Base-by-base conservation (phyloP, 2,113 vertebrate species). In the Malurus alboscapulatus region DNA sequence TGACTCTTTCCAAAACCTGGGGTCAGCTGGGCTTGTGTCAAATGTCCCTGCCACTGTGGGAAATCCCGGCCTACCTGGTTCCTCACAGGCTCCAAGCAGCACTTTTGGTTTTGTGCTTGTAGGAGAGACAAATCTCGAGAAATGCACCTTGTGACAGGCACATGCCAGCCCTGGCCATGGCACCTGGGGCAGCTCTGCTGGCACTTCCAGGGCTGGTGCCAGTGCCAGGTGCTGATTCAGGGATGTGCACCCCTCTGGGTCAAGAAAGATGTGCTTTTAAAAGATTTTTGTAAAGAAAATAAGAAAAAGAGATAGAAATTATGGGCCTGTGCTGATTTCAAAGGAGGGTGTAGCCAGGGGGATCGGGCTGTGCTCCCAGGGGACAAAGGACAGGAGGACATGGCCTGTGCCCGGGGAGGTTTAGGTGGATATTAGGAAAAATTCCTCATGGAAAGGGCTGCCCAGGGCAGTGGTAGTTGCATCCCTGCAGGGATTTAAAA, bases 291-390 rank as follows among this genome's bases (percentile, higher is more conserved):
- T 25, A 38, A 45, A 57, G 55, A 59, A 88, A 86, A 55, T 12
- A 45, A 42, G 19, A 17, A 45, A 66, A 20, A 27, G 40, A 36
- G 1, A 0, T 8, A 40, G 9, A 17, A 77, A 54, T 29, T 2
- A 5, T 14, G n/a, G 32, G 34, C 18, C 21, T 42, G 10, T 38
- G 26, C 36, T 36, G 45, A 38, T 19, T 16, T 5, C 8, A 17
- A 10, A 74, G 76, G 22, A 29, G 13, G 26, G 3, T 5, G 10
- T 27, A 66, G 27, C 22, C 4, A 2, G 14, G 2, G 10, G 2
- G 2, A 4, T 63, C 0, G 0, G 30, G 34, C 17, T 65, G 17
- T 57, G 17, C 24, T 57, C 34, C 30, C 30, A 14, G n/a, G 53
- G 14, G 11, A 38, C 22, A 29, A 55, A 10, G 12, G 47, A 57